Evolutionary conservation across 2,888 invertebrate genomes (phyloP).

Genomic region (Neuroscelio doddi): DNA sequence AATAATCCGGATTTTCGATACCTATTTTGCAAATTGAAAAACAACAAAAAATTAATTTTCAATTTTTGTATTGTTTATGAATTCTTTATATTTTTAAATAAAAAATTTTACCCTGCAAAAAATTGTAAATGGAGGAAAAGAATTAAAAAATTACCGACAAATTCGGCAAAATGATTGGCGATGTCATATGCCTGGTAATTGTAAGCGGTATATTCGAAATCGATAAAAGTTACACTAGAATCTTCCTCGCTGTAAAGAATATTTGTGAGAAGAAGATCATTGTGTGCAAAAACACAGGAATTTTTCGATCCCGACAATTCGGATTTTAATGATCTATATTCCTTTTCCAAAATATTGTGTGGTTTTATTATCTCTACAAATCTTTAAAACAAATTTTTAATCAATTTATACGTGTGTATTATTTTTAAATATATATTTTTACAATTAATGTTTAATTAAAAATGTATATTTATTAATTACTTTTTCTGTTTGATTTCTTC

Average conservation of each 20-base stretch:
- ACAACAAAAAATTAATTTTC: constrained; percentile 1
- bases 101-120: constrained; percentile 9
- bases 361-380: constrained; percentile 80
- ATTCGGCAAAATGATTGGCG: constrained; percentile 98
- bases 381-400: constrained; percentile 72
- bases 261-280: constrained; percentile 96
- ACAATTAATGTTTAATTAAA: constrained; percentile 3
- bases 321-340: constrained; percentile 79
- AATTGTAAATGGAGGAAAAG: background rate
- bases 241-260: constrained; percentile 85
- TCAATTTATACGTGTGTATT: too few species aligned
- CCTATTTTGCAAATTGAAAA: constrained; percentile 69
- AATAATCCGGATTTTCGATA: constrained; percentile 77
- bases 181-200: constrained; percentile 98
- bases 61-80: too few species aligned
- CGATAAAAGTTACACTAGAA: constrained; percentile 89
- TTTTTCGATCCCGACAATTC: constrained; percentile 78
- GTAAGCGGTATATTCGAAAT: constrained; percentile 95
- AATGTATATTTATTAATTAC: constrained; percentile 70
- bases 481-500: constrained; percentile 80
- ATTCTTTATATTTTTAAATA: too few species aligned
- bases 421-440: too few species aligned
- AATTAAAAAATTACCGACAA: constrained; percentile 80
- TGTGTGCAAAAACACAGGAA: constrained; percentile 95
- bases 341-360: constrained; percentile 79